Base-by-base conservation (phyloP, 1,140 invertebrate genomes). In the Drosophila rufa region DNA sequence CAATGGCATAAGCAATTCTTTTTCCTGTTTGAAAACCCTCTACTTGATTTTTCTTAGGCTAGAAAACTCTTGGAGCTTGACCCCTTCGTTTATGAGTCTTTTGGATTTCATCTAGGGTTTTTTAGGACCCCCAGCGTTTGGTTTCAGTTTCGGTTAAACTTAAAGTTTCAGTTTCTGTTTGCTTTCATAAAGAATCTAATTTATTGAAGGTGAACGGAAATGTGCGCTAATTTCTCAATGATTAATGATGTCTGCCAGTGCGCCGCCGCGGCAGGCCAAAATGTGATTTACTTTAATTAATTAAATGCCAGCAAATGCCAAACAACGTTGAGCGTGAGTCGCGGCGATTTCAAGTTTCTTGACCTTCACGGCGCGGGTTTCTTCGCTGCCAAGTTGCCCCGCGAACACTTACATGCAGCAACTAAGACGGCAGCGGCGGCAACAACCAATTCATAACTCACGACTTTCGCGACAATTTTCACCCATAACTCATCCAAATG, bases 391-490 rank as follows among this genome's bases (percentile, higher is more conserved):
- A 75, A 73, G 66, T 55, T 57, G 53, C 45, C 50, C 45, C 6
- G 36, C 36, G 8, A 43, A 40, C 40, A 38, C 33, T 36, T 36
- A 36, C 33, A 36, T 36, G 9, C 17, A 25, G 22, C 3, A 25
- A 25, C 22, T 25, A 25, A 25, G 11, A 7, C 33, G 51, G 27
- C 15, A 40, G 4, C 36, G 14, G 5, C 68, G 19, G 3, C 67
- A 36, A 27, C 67, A 61, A 53, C 71, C 77, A 58, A 87, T 77
- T 87, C 84, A 87, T 89, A 87, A 89, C 84, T 87, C 84, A 87
- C 83, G 80, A 87, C 83, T 87, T 87, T 89, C 84, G 84, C 84
- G 84, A 89, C 84, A 89, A 89, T 89, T 89, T 89, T 89, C 84
- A 89, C 84, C 84, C 81, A 89, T 89, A 89, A 89, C 69, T 89